phyloP scores from a whole-genome alignment of 2,888 invertebrate genomes.

The Doris montereyensis region DNA sequence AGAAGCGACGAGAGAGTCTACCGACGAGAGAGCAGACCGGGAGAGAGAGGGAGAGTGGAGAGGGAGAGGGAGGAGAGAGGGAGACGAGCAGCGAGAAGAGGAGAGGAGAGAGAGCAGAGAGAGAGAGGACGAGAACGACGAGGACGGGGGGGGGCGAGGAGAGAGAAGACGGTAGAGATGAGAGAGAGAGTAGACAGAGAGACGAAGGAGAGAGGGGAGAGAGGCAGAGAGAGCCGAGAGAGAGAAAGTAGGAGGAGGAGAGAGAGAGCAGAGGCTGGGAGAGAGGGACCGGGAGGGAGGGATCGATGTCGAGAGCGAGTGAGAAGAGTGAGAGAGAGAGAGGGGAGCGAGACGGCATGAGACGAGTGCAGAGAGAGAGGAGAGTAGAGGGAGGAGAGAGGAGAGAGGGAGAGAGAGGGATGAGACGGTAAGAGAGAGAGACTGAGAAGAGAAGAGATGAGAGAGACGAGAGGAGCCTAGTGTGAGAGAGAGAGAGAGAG shows the following conservation, averaged over 20 bases:
- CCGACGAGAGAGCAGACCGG: not conserved
- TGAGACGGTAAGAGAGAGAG: not conserved
- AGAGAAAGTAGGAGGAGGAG: not conserved
- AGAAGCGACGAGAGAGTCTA: not conserved
- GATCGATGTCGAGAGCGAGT: not conserved
- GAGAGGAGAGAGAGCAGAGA: too few relatives aligned
- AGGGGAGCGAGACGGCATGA: not conserved
- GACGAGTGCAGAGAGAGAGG: not conserved
- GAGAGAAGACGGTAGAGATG: not conserved
- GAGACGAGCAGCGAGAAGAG: not conserved
- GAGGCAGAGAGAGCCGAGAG: not conserved
- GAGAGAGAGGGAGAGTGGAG: too few relatives aligned
- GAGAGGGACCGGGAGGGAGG: not conserved
- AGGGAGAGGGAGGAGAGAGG: not conserved
- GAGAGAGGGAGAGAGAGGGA: not conserved
- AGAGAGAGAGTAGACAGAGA: not conserved
- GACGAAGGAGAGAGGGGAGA: not conserved
- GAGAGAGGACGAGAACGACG: conserved; percentile 29
- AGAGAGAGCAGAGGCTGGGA: not conserved
- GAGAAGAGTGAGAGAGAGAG: not conserved
- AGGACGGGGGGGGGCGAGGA: conserved; percentile 7
- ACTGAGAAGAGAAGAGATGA: too few relatives aligned
- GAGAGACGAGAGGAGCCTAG: not conserved
- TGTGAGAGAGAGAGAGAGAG: not conserved
- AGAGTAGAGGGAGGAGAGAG: not conserved